A percentile compares a stretch with the other conserved stretches of the same genome.
Evolutionary conservation across 2,888 invertebrate genomes (phyloP).

Genomic region (Athrips mouffetella): DNA sequence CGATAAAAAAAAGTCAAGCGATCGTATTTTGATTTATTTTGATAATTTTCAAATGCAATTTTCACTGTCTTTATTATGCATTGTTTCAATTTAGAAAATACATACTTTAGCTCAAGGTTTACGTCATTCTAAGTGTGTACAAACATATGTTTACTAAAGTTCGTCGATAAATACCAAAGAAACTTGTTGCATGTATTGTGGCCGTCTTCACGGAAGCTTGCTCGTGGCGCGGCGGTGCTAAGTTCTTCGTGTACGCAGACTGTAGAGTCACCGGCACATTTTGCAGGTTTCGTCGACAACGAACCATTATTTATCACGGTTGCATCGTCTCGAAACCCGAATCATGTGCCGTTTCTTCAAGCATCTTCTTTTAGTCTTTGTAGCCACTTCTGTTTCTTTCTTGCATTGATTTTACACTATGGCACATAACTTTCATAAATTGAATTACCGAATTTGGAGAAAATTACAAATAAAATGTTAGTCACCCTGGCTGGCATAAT

Average conservation of each 20-base stretch:
- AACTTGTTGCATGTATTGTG: no score
- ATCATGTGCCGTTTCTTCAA: constrained; percentile 81
- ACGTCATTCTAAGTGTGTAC: no score
- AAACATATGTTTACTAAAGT: no score
- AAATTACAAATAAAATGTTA: neutral
- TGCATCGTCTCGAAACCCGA: constrained; percentile 93
- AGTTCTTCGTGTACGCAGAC: neutral
- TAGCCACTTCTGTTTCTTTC: constrained; percentile 25
- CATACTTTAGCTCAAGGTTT: no score
- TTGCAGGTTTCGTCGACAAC: constrained; percentile 99
- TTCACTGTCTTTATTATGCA: no score
- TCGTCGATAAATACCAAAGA: no score
- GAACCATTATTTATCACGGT: constrained; percentile 87
- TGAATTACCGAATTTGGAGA: neutral
- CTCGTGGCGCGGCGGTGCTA: neutral
- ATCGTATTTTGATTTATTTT: no score
- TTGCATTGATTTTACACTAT: constrained; percentile 5
- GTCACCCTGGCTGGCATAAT: neutral
- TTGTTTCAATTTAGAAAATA: no score
- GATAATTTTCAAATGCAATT: no score
- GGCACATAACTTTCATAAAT: no score
- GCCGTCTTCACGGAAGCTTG: no score
- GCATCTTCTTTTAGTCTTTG: constrained; percentile 11
- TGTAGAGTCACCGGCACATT: constrained; percentile 78
- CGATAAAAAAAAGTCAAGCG: no score